A percentile compares a stretch with the other conserved stretches of the same genome.
phyloP scores from a whole-genome alignment of 2,888 invertebrate genomes.

The Holacanthella duospinosa region DNA sequence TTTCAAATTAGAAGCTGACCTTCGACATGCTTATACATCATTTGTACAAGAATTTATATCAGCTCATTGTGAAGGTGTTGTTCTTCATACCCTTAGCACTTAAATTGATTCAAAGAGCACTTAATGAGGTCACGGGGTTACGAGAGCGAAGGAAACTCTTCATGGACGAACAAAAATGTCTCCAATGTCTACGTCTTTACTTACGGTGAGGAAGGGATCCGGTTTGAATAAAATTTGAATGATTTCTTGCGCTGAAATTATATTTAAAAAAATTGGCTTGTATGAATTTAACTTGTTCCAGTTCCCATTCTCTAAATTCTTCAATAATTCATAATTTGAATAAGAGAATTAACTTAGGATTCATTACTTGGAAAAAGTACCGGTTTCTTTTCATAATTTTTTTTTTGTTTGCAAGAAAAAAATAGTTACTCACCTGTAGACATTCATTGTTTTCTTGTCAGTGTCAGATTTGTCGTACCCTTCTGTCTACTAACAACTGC shows the following conservation, averaged over 20 bases:
- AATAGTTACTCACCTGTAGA: not conserved
- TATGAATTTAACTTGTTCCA: no score
- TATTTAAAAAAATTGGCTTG: no score
- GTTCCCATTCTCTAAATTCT: no score
- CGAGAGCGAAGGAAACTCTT: slow-evolving; percentile 35
- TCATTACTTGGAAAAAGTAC: not conserved
- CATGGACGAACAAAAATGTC: slow-evolving; percentile 34
- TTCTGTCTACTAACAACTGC: not conserved
- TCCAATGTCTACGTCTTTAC: slow-evolving; percentile 31
- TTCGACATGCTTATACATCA: slow-evolving; percentile 76
- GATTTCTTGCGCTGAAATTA: no score
- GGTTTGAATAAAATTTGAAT: no score
- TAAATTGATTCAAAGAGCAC: slow-evolving; percentile 71
- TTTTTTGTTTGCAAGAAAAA: no score
- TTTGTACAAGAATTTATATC: slow-evolving; percentile 87
- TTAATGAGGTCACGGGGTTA: slow-evolving; percentile 46
- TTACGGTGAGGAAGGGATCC: slow-evolving; percentile 29
- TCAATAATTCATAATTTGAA: not conserved
- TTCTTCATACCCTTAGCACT: slow-evolving; percentile 67
- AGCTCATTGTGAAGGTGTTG: slow-evolving; percentile 77
- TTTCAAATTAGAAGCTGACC: slow-evolving; percentile 72
- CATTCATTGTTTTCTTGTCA: no score
- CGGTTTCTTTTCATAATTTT: not conserved
- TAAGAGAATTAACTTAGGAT: no score
- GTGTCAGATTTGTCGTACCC: not conserved